phyloP scores from a whole-genome alignment of 2,113 vertebrate species.

The Tricholaema leucomelas region DNA sequence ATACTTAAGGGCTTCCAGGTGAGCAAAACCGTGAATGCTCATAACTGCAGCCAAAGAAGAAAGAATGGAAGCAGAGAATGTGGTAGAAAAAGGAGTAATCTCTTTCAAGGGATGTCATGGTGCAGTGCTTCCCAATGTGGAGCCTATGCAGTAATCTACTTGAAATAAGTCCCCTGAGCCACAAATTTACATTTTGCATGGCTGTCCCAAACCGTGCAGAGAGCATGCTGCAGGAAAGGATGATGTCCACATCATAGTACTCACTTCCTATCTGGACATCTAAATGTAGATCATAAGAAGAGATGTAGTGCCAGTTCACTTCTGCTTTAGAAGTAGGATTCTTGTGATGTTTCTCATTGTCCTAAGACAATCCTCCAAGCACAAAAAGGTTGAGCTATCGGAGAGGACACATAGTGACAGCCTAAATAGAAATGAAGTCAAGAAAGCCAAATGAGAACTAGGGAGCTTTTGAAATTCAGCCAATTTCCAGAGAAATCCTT shows the following conservation, averaged over 20 bases:
- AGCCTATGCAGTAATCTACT: background rate
- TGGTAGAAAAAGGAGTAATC: background rate
- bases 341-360: background rate
- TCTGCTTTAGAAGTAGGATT: background rate
- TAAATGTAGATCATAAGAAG: background rate
- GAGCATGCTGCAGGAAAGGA: background rate
- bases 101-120: background rate
- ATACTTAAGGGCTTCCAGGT: background rate
- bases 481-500: conserved; percentile 20
- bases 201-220: background rate
- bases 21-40: background rate
- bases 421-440: background rate
- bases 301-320: background rate
- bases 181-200: background rate
- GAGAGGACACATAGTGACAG: background rate
- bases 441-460: background rate
- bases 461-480: background rate
- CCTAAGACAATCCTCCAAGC: background rate
- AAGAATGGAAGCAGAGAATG: background rate
- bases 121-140: background rate
- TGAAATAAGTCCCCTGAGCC: background rate
- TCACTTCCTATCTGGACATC: background rate
- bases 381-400: background rate
- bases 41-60: background rate
- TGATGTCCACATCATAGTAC: background rate